Conservation (phyloP, 2,888 invertebrate species). For the Ligdia adustata region DNA sequence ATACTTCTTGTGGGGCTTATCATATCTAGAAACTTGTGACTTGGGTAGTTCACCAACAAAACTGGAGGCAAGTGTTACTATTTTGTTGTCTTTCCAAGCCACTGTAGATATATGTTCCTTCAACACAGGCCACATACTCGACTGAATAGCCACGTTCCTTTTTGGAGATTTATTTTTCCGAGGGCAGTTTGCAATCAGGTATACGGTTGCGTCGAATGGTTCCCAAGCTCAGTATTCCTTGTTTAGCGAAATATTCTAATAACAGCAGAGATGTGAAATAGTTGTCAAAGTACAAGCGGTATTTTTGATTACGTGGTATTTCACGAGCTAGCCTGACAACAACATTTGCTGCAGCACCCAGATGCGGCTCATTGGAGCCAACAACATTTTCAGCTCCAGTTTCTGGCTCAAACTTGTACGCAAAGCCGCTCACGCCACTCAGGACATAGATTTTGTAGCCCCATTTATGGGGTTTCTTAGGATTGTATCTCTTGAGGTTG, state of each 20-base stretch:
- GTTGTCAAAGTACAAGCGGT: not conserved
- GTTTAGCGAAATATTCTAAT: not conserved
- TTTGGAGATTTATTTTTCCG: constrained; percentile 34
- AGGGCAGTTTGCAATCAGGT: constrained; percentile 45
- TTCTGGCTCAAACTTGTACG: not conserved
- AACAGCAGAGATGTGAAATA: not conserved
- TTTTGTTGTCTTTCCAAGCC: constrained; percentile 47
- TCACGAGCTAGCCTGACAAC: not conserved
- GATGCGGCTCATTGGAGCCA: not conserved
- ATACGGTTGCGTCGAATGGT: constrained; percentile 5
- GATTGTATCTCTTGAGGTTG: not conserved
- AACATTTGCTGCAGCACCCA: not conserved
- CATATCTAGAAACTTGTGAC: constrained; percentile 28
- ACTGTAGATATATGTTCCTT: constrained; percentile 34
- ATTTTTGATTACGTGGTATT: not conserved
- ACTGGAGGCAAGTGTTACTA: not conserved
- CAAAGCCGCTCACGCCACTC: not conserved
- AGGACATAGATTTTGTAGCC: not conserved
- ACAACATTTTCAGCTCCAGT: not conserved
- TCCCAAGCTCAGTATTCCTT: not conserved
- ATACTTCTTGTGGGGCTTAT: constrained; percentile 29
- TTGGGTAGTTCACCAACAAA: not conserved
- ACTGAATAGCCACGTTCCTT: constrained; percentile 29
- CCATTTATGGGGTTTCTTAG: not conserved
- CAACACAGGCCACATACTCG: constrained; percentile 26